Percentiles rank a stretch among this genome's conserved stretches.
Conservation (phyloP, 2,113 vertebrate species). For the Lepisosteus osseus region DNA sequence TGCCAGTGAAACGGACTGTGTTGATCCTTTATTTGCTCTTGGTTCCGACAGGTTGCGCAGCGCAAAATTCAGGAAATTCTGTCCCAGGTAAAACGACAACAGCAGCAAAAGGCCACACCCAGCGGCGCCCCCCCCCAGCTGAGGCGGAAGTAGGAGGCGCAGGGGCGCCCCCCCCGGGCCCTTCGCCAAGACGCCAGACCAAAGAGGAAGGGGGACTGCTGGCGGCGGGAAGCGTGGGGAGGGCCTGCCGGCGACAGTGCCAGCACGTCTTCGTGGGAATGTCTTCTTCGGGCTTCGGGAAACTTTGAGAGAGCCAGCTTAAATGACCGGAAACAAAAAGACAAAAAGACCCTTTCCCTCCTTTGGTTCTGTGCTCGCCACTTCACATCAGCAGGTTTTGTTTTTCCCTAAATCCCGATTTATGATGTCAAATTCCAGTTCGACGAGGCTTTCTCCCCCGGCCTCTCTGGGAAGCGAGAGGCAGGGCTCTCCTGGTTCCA, state of each 20-base stretch:
- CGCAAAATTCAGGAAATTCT: conserved; percentile 98
- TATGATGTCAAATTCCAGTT: conserved; percentile 67
- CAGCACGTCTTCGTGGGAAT: conserved; percentile 85
- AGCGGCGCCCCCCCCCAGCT: conserved; percentile 74
- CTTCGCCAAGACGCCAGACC: conserved; percentile 77
- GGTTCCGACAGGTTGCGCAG: conserved; percentile 82
- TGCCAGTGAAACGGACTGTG: not conserved
- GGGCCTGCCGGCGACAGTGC: conserved; percentile 60
- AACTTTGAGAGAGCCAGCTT: conserved; percentile 79
- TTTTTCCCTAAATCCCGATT: conserved; percentile 42
- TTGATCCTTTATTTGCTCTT: not conserved
- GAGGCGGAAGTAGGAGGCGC: conserved; percentile 79
- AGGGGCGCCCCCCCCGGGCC: conserved; percentile 63
- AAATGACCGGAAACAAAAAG: conserved; percentile 59
- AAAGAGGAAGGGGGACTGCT: conserved; percentile 71
- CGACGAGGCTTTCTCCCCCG: conserved; percentile 80
- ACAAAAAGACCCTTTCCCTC: conserved; percentile 69
- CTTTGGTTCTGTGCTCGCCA: conserved; percentile 78
- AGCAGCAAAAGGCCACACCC: conserved; percentile 77
- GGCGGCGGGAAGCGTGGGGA: conserved; percentile 60
- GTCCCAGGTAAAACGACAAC: conserved; percentile 94
- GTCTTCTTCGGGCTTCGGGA: conserved; percentile 86
- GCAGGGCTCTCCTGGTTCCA: conserved; percentile 79
- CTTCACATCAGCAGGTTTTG: conserved; percentile 70
- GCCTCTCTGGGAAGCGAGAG: conserved; percentile 74